A percentile compares a stretch with the other conserved stretches of the same genome.
Conservation (phyloP, 2,888 invertebrate genomes). For the Agrochola circellaris region DNA sequence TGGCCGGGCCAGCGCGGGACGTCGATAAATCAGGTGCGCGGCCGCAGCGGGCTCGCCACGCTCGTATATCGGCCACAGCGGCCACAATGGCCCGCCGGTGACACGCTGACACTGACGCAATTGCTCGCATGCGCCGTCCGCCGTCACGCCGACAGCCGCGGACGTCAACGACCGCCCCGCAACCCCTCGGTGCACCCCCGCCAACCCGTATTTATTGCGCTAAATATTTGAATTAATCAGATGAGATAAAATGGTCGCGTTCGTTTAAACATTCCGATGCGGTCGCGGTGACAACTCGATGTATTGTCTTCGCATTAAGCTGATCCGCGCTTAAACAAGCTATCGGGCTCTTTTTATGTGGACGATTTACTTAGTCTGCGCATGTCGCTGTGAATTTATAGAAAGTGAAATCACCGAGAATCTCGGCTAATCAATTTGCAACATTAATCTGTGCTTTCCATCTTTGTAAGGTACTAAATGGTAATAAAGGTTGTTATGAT, state of each 20-base stretch:
- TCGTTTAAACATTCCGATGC: slow-evolving; percentile 89
- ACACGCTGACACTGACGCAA: slow-evolving; percentile 88
- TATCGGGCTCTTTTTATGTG: slow-evolving; percentile 78
- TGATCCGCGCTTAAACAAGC: slow-evolving; percentile 79
- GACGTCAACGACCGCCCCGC: slow-evolving; percentile 75
- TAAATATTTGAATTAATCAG: slow-evolving; percentile 91
- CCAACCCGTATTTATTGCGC: slow-evolving; percentile 87
- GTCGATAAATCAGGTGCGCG: slow-evolving; percentile 88
- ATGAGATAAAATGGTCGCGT: slow-evolving; percentile 89
- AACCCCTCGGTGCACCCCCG: slow-evolving; percentile 70
- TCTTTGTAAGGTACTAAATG: slow-evolving; percentile 70
- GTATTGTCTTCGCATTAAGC: slow-evolving; percentile 88
- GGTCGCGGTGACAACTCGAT: slow-evolving; percentile 89
- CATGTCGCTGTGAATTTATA: slow-evolving; percentile 63
- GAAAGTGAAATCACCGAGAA: slow-evolving; percentile 59
- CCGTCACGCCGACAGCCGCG: slow-evolving; percentile 77
- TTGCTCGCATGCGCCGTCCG: slow-evolving; percentile 85
- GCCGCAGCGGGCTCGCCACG: slow-evolving; percentile 78
- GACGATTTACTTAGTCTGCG: slow-evolving; percentile 67
- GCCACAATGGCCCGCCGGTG: slow-evolving; percentile 85
- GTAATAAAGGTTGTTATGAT: slow-evolving; percentile 79
- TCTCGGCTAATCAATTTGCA: slow-evolving; percentile 69
- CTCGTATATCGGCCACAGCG: slow-evolving; percentile 83
- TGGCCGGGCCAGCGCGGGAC: slow-evolving; percentile 76
- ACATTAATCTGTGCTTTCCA: slow-evolving; percentile 66